These are phyloP conservation scores for Ochropacha duplaris DNA, from an alignment of 2,888 invertebrate species.

Conservation along the genomic window DNA sequence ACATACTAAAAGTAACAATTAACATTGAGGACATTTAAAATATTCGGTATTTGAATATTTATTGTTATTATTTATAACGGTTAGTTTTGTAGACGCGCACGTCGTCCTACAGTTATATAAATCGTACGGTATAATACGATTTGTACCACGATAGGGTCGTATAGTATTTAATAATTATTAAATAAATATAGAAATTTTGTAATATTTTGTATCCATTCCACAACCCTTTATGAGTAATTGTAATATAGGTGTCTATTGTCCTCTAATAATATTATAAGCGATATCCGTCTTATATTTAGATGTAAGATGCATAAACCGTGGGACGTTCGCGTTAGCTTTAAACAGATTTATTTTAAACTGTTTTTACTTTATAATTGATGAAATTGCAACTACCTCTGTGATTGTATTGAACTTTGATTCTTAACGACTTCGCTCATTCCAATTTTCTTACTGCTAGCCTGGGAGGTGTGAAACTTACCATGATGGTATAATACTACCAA, in stretches of 20 bases:
- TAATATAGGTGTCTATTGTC: constrained; percentile 77
- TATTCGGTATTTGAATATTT: constrained; percentile 57
- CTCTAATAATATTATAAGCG: constrained; percentile 64
- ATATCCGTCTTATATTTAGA: constrained; percentile 77
- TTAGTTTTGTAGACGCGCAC: constrained; percentile 42
- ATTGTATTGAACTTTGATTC: background rate
- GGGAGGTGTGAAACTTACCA: background rate
- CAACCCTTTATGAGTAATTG: constrained; percentile 59
- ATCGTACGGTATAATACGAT: constrained; percentile 7
- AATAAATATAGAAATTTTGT: constrained; percentile 59
- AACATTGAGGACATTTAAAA: constrained; percentile 39
- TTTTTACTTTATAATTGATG: constrained; percentile 17
- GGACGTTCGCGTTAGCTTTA: constrained; percentile 32
- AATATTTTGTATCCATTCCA: constrained; percentile 81
- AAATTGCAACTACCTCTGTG: background rate
- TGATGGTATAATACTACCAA: background rate
- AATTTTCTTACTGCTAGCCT: background rate
- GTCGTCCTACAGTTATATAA: constrained; percentile 14
- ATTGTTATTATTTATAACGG: constrained; percentile 57
- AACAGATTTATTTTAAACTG: constrained; percentile 24
- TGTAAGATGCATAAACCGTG: constrained; percentile 54
- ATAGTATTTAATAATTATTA: constrained; percentile 37
- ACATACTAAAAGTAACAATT: constrained; percentile 17
- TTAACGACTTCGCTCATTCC: background rate
- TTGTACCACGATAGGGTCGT: constrained; percentile 18